Evolutionary conservation across 2,113 vertebrate species (phyloP), one percentile per base, ranked within the genome.

Genomic region (Raphicerus campestris): DNA sequence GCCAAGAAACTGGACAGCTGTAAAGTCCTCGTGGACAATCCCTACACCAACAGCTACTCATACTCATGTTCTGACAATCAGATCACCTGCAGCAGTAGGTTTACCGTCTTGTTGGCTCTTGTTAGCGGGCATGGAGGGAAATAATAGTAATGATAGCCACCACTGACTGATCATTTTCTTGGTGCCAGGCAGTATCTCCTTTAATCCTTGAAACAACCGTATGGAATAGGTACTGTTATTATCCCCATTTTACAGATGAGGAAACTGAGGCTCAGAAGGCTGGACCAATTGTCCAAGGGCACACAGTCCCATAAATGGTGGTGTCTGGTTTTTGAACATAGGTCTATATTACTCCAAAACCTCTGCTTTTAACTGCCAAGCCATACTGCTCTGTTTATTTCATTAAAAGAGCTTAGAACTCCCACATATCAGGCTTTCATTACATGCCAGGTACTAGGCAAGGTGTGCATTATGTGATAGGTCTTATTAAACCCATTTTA

Each of bases 61-160:
- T 99, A 53, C 98, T 98, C 61, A 58, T 99, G 99, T 95, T 98
- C 98, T 0, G 13, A 86, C 0, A 2, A 63, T 0, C 0, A 96
- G n/a, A 91, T 99, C 92, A 98, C 98, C 1, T 99, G 99, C 49
- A 98, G 88, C 98, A 98, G 99, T 99, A 99, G 0, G 99, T 99
- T n/a, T 16, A 17, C 22, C 60, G 32, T 26, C 3, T 61, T 3
- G 1, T 9, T 53, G 66, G 42, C 70, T 19, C 39, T 42, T 19
- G 26, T 73, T 30, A 7, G 56, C 1, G 11, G 47, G 45, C 56
- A 20, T 3, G 35, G 42, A 61, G 35, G 49, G 4, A 20, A 45
- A 32, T 16, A 11, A 39, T 2, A 70, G 28, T 73, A 51, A 35
- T 6, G 45, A 61, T 14, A 58, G 32, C 45, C 42, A 75, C 39